These are phyloP conservation scores for Crossaster papposus DNA, from an alignment of 53 echinoderm and acorn worm species.

Conservation along the genomic window DNA sequence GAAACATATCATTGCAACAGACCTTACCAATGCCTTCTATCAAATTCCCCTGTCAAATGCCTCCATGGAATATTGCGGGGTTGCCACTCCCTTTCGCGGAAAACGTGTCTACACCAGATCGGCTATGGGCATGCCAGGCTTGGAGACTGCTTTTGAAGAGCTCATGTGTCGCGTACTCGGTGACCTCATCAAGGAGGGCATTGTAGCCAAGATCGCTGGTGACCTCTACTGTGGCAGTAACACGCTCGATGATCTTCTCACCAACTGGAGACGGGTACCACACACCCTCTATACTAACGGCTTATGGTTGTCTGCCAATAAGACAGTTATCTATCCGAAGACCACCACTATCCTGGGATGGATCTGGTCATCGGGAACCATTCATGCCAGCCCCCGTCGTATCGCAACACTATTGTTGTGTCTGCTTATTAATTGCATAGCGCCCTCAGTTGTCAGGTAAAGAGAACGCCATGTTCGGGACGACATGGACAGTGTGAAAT, in stretches of 20 bases:
- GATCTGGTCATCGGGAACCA: too few species aligned
- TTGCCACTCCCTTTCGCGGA: constrained; percentile 52
- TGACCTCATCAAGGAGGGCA: not conserved
- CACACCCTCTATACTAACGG: too few species aligned
- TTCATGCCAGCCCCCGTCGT: constrained; percentile 9
- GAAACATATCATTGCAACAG: too few species aligned
- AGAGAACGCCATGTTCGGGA: too few species aligned
- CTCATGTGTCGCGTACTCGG: constrained; percentile 45
- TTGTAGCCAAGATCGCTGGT: constrained; percentile 70
- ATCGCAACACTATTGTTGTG: constrained; percentile 57
- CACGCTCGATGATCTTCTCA: too few species aligned
- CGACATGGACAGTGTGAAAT: too few species aligned
- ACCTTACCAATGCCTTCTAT: constrained; percentile 62
- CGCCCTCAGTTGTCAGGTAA: too few species aligned
- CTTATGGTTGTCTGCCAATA: too few species aligned
- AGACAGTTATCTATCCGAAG: too few species aligned
- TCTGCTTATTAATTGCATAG: too few species aligned
- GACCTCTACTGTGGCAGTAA: constrained; percentile 66
- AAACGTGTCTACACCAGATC: constrained; percentile 55
- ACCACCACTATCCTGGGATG: too few species aligned
- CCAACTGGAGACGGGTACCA: too few species aligned
- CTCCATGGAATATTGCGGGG: constrained; percentile 62
- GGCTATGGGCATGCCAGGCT: constrained; percentile 63
- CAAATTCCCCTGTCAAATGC: constrained; percentile 43
- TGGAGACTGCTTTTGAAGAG: constrained; percentile 59